Evolutionary conservation across 2,113 vertebrate genomes (phyloP).

Genomic region (Aegithalos caudatus): DNA sequence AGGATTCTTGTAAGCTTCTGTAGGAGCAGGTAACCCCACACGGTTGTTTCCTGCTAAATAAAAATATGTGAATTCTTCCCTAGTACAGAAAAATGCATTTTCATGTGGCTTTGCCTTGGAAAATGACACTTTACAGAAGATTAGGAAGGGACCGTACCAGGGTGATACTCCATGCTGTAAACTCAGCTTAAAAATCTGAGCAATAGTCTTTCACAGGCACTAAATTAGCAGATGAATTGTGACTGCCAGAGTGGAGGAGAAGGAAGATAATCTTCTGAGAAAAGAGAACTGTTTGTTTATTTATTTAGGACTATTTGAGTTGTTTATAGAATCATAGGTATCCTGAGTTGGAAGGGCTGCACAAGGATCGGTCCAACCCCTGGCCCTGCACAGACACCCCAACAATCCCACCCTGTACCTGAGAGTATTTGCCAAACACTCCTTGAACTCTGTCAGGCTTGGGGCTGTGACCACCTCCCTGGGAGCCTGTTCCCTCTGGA

Average conservation of each 20-base stretch:
- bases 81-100: background rate
- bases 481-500: background rate
- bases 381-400: background rate
- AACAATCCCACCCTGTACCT: background rate
- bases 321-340: background rate
- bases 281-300: background rate
- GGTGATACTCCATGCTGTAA: background rate
- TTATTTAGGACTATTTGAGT: background rate
- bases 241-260: background rate
- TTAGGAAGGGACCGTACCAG: background rate
- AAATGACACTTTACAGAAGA: background rate
- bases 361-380: no score
- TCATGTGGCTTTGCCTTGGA: background rate
- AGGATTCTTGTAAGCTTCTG: background rate
- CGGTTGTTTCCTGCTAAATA: background rate
- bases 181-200: background rate
- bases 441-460: background rate
- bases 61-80: background rate
- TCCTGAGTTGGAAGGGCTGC: background rate
- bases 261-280: background rate
- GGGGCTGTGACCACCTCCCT: background rate
- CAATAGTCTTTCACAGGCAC: background rate
- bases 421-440: rapidly evolving
- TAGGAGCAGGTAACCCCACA: background rate
- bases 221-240: background rate